Percentiles rank a stretch among this genome's conserved stretches.
Evolutionary conservation across 2,797 vertebrate species (phyloP).

Genomic region (Sphaeramia orbicularis): DNA sequence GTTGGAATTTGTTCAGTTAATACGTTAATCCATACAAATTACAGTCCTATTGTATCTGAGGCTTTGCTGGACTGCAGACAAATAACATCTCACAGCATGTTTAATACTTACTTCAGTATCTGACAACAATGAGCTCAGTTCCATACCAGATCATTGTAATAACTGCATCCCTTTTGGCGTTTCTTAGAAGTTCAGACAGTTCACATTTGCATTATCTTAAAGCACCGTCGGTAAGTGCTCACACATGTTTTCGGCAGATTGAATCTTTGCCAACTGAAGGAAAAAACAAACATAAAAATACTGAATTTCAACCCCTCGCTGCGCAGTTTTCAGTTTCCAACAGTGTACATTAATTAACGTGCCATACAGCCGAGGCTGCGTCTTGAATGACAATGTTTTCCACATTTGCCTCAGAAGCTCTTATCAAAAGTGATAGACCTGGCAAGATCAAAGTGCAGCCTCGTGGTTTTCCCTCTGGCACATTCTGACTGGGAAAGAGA

Average conservation of each 20-base stretch:
- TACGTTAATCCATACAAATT: constrained; percentile 22
- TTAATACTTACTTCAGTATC: no score
- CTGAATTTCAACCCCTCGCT: constrained; percentile 20
- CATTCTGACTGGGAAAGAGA: constrained; percentile 68
- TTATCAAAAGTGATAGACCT: constrained; percentile 78
- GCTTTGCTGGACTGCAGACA: constrained; percentile 16
- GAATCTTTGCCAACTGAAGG: constrained; percentile 16
- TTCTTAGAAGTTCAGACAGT: constrained; percentile 16
- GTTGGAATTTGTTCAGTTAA: constrained; percentile 27
- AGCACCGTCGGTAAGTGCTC: constrained; percentile 5
- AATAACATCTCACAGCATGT: background rate
- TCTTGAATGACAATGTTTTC: constrained; percentile 72
- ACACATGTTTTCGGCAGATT: constrained; percentile 31
- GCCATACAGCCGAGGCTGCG: constrained; percentile 28
- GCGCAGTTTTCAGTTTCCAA: constrained; percentile 35
- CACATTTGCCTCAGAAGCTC: constrained; percentile 67
- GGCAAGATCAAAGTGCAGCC: constrained; percentile 80
- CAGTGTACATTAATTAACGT: constrained; percentile 60
- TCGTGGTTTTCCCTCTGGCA: constrained; percentile 68
- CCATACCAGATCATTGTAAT: constrained; percentile 15
- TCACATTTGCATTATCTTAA: constrained; percentile 7
- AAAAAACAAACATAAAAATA: constrained; percentile 28
- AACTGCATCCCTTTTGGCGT: constrained; percentile 4
- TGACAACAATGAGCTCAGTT: background rate
- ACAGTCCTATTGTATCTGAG: constrained; percentile 3